phyloP scores from a whole-genome alignment of 2,888 invertebrate species.

The Ochropleura plecta region DNA sequence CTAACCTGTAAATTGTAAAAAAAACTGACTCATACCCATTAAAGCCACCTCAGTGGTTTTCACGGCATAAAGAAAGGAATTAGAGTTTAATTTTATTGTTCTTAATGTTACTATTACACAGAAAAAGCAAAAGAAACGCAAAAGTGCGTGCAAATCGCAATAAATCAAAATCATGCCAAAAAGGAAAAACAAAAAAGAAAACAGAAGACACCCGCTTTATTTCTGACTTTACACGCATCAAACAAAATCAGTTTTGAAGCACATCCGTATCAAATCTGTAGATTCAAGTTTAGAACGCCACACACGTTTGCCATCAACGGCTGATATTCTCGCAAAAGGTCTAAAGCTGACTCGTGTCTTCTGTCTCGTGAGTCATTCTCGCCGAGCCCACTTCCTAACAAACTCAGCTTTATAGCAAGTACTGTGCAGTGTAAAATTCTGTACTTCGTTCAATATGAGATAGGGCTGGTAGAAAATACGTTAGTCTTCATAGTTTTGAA shows the following conservation, averaged over 20 bases:
- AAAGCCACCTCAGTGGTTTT: neutral
- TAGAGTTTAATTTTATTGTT: too few species aligned
- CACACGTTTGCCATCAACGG: constrained; percentile 58
- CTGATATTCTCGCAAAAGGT: constrained; percentile 56
- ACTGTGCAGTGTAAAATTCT: constrained; percentile 61
- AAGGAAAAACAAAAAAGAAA: neutral
- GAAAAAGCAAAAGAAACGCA: neutral
- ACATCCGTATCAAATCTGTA: constrained; percentile 48
- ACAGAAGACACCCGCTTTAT: neutral
- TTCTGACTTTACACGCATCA: constrained; percentile 9
- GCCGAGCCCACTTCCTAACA: constrained; percentile 57
- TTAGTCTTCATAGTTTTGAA: neutral
- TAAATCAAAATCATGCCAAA: constrained; percentile 1
- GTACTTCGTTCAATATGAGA: constrained; percentile 26
- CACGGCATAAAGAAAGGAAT: neutral
- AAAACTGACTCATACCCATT: neutral
- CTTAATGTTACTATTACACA: neutral
- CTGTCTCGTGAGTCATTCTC: constrained; percentile 62
- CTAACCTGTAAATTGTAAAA: too few species aligned
- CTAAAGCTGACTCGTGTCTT: constrained; percentile 58
- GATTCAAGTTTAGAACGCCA: constrained; percentile 50
- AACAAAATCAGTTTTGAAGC: constrained; percentile 42
- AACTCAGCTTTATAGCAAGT: constrained; percentile 59
- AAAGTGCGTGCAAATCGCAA: neutral
- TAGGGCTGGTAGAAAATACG: constrained; percentile 57